phyloP scores from a whole-genome alignment of 2,797 vertebrate species.

The Orestias chungarensis region DNA sequence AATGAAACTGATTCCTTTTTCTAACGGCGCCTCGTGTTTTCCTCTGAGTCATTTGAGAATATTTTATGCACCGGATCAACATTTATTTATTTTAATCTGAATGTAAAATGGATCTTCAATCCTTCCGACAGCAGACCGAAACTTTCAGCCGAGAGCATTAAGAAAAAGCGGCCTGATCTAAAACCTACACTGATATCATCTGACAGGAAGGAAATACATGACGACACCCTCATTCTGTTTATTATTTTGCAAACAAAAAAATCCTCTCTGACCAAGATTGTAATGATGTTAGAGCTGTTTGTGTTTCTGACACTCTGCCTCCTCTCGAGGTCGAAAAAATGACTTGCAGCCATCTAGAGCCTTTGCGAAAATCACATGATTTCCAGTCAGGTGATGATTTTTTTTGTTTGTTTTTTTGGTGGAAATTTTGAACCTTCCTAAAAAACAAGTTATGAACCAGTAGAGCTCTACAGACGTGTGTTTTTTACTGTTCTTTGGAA shows the following conservation, averaged over 20 bases:
- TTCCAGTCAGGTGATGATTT: not conserved
- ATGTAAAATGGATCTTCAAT: not conserved
- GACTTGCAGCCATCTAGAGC: not conserved
- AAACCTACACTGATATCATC: conserved; percentile 11
- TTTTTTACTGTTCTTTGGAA: not conserved
- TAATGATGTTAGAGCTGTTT: not conserved
- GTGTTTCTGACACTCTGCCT: not conserved
- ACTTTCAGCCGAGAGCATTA: not conserved
- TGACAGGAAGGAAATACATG: conserved; percentile 19
- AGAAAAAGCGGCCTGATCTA: conserved; percentile 9
- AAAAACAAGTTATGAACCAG: conserved; percentile 2
- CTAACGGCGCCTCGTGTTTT: not conserved
- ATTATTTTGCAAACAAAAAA: conserved; percentile 5
- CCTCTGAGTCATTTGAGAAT: conserved; percentile 3
- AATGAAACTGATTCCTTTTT: not conserved
- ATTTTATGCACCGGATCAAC: not conserved
- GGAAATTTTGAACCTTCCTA: not conserved
- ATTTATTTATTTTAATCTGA: not conserved
- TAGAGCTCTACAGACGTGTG: not conserved
- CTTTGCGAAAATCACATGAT: not conserved
- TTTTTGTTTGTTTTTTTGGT: not conserved
- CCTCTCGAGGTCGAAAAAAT: not conserved
- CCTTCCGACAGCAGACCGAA: not conserved
- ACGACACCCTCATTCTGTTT: conserved; percentile 10
- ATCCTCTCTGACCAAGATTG: not conserved